Evolutionary conservation across 2,113 vertebrate genomes (phyloP), one percentile per base, ranked within the genome.

Genomic region (Chaetodon trifascialis): DNA sequence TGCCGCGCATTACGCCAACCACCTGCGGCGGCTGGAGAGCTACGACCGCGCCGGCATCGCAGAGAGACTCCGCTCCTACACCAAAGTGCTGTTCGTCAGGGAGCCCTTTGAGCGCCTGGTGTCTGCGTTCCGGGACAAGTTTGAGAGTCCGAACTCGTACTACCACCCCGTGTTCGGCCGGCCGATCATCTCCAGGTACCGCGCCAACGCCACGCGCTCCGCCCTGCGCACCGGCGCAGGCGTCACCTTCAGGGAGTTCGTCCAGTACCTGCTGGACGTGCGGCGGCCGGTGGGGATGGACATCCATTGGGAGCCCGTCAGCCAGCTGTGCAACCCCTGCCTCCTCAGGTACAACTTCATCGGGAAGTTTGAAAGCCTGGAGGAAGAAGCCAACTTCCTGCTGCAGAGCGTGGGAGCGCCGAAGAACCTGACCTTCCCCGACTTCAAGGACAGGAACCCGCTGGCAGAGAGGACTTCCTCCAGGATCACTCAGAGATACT

Each of bases 101-200:
- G 97, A 99, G 74, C 98, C 98, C 2, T 97, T 99, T 0, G 97
- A 99, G 90, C 94, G 97, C 19, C 92, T 99, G 66, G 97, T 99
- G 3, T 99, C 97, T 0, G 98, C 98, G 0, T 99, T 97, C 78
- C 93, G 98, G 23, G 98, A 99, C 93, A 99, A 99, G 91, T 98
- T 99, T 3, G 97, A 99, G 86, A 97, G 96, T 15, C 97, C 97
- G 0, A 99, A 99, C 79, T 96, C 95, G n/a, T 98, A 98, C 91
- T 99, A 99, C 80, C 97, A 98, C 69, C 96, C 97, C 0, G 96
- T 98, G 9, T 99, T 98, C 17, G 98, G 97, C 17, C 97, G 96
- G 58, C 95, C 97, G 38, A 99, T 99, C 84, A 96, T 99, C 80
- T 96, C 97, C 54, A 96, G 95, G 0, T 99, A 99, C 90, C 96